Conservation (phyloP, 2,888 invertebrate species). For the Lydus trimaculatus region DNA sequence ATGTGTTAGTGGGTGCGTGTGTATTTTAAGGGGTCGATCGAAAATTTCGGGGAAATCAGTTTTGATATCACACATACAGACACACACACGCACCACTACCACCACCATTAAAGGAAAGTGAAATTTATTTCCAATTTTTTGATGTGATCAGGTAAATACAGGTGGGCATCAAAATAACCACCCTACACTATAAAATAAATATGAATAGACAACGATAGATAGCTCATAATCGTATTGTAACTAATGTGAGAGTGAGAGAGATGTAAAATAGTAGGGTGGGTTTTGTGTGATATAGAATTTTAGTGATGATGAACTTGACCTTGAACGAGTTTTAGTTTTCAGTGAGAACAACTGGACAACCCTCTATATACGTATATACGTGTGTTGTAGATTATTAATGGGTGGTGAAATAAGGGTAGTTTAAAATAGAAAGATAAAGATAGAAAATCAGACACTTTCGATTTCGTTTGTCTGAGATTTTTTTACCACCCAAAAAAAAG, state of each 20-base stretch:
- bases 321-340: constrained; percentile 16
- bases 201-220: neutral
- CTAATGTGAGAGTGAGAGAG: constrained; percentile 23
- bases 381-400: constrained; percentile 1
- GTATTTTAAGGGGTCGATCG: neutral
- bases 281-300: constrained; percentile 21
- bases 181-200: neutral
- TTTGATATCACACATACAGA: no score
- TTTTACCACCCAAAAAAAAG: no score
- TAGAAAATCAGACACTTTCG: constrained; percentile 21
- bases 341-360: constrained; percentile 10
- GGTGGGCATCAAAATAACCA: constrained; percentile 40
- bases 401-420: neutral
- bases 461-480: constrained; percentile 23
- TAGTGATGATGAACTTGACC: constrained; percentile 27
- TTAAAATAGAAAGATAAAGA: neutral
- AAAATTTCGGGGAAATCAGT: constrained; percentile 13
- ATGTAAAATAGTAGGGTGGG: constrained; percentile 31
- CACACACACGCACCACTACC: no score
- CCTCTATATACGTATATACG: neutral
- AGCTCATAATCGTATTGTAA: constrained; percentile 9
- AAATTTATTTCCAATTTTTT: constrained; percentile 43
- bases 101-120: constrained; percentile 45
- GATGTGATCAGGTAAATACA: constrained; percentile 47
- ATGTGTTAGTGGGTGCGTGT: neutral